Conservation (phyloP, 2,888 invertebrate species). For the Nipponacmea schrenckii region DNA sequence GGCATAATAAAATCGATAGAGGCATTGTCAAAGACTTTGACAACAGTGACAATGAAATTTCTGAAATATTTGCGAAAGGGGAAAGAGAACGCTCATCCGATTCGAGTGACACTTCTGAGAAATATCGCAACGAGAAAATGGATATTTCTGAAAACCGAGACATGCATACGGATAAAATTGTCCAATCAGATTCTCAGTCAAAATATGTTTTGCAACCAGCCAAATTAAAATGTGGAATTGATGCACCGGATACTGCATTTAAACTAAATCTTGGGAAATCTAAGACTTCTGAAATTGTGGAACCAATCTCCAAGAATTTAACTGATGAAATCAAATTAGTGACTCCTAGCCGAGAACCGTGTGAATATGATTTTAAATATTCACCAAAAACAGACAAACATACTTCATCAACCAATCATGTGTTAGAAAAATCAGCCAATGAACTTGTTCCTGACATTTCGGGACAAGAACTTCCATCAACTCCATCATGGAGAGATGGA, state of each 20-base stretch:
- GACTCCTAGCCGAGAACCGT: not conserved
- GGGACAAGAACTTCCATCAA: not conserved
- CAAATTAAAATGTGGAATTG: not conserved
- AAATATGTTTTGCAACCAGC: not conserved
- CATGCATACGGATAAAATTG: not conserved
- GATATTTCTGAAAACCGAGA: not conserved
- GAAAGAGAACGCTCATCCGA: not conserved
- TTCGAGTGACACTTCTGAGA: not conserved
- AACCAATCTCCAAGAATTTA: not conserved
- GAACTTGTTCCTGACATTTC: not conserved
- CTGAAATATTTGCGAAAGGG: not conserved
- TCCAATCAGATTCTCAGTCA: not conserved
- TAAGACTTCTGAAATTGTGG: not conserved
- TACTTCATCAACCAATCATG: not conserved
- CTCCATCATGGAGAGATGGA: not conserved
- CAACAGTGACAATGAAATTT: not conserved
- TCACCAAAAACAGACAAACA: constrained; percentile 5
- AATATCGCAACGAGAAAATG: not conserved
- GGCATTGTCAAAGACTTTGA: not conserved
- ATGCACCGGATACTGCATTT: not conserved
- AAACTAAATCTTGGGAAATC: not conserved
- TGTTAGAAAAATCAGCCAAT: not conserved
- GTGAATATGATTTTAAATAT: constrained; percentile 2
- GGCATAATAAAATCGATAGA: not conserved
- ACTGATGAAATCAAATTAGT: constrained; percentile 4